phyloP scores from a whole-genome alignment of 1,140 invertebrate genomes.

The Drosophila takahashii region DNA sequence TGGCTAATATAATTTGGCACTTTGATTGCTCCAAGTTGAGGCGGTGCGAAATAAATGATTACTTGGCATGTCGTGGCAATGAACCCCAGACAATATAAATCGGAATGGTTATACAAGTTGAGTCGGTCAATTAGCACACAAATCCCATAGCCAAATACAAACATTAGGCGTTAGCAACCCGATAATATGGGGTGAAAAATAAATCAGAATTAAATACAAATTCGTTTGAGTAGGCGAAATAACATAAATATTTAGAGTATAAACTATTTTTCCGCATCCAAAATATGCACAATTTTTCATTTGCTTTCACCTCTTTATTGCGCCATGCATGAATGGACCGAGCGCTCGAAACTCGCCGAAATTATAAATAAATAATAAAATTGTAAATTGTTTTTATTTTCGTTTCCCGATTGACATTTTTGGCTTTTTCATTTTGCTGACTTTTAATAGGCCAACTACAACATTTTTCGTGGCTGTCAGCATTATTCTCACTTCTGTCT shows the following conservation, averaged over 20 bases:
- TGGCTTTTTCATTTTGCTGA: slow-evolving; percentile 35
- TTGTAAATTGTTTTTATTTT: slow-evolving; percentile 54
- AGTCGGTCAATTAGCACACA: slow-evolving; percentile 55
- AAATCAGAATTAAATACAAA: not conserved
- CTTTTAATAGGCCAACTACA: slow-evolving; percentile 72
- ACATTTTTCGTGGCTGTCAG: slow-evolving; percentile 59
- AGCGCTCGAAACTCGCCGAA: slow-evolving; percentile 33
- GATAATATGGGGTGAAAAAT: slow-evolving; percentile 1
- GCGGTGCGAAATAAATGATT: slow-evolving; percentile 62
- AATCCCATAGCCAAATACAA: not conserved
- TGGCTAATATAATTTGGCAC: slow-evolving; percentile 66
- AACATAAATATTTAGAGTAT: not conserved
- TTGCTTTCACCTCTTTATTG: not conserved
- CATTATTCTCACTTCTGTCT: slow-evolving; percentile 56
- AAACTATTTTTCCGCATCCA: not conserved
- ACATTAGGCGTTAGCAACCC: slow-evolving; percentile 19
- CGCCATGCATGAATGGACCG: slow-evolving; percentile 32
- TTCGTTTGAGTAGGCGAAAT: not conserved
- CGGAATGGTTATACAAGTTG: slow-evolving; percentile 14
- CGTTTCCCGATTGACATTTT: slow-evolving; percentile 24
- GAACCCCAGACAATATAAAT: slow-evolving; percentile 46
- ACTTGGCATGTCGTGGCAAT: slow-evolving; percentile 75
- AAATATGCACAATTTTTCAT: slow-evolving; percentile 1
- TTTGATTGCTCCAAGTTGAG: slow-evolving; percentile 42
- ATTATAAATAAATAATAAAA: slow-evolving; percentile 73